Base-by-base conservation (phyloP, 1,140 invertebrate genomes). In the Helicoverpa zea region DNA sequence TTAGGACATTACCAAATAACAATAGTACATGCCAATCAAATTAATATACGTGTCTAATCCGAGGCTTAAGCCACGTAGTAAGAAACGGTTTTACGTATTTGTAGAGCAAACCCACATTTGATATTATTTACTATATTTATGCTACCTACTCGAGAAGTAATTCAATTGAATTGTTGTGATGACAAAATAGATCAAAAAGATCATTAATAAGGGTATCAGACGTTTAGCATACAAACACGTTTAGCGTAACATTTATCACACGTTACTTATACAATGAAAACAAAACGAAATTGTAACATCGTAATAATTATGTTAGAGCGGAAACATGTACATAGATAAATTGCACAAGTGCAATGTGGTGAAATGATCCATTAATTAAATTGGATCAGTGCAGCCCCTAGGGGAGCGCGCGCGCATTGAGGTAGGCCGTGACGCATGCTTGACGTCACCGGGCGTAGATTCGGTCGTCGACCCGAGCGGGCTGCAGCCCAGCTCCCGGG, bases 341-440 rank as follows among this genome's bases (percentile, higher is more conserved):
- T 73, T 68, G 66, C 35, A 61, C 61, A 52, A 52, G 29, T 49
- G 61, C 23, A 79, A 59, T 68, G 64, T 79, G 63, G 64, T 70
- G 59, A 83, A 84, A 82, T 81, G 64, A 85, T 83, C 79, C 81
- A 88, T 75, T 86, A 84, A 90, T 89, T 88, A 87, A 89, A 92
- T 89, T 89, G 86, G 89, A 89, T 86, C 81, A 87, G 86, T 89
- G 86, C 93, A 93, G 76, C 91, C 90, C 92, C 87, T 92, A 89
- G 82, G 87, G 85, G 88, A 91, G 92, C 92, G 92, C 91, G 91
- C 90, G 92, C 93, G 91, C 91, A 94, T 94, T 94, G 93, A 94
- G 93, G 92, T 93, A 94, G 92, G 92, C 89, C 92, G 90, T 94
- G 92, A 93, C 93, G 92, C 88, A 87, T 87, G 81, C 66, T 74